Conservation (phyloP, 92 coral and sea anemone species). For the Heliopora coerulea region DNA sequence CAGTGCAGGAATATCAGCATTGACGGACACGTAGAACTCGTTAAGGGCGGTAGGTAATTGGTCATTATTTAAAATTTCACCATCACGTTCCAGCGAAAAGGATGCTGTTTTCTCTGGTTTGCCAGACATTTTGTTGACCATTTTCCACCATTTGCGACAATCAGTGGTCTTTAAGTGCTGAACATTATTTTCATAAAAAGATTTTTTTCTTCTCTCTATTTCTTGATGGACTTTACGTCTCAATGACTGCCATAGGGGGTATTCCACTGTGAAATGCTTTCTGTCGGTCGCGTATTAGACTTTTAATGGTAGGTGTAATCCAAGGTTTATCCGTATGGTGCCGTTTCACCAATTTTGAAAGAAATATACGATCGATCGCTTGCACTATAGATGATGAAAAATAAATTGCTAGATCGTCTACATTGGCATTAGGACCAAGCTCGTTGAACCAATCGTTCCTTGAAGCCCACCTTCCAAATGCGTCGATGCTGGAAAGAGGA, state of each 20-base stretch:
- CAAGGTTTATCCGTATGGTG: conserved; percentile 41
- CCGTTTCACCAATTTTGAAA: neutral
- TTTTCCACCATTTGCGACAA: conserved; percentile 58
- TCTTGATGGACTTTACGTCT: conserved; percentile 45
- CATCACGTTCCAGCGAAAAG: conserved; percentile 43
- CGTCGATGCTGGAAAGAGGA: conserved; percentile 45
- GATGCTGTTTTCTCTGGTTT: conserved; percentile 18
- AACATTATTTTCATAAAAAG: conserved; percentile 51
- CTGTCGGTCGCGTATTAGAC: conserved; percentile 7
- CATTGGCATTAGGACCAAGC: neutral
- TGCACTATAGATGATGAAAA: conserved; percentile 19
- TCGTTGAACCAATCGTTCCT: conserved; percentile 9
- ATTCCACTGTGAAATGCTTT: conserved; percentile 34
- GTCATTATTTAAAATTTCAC: conserved; percentile 15
- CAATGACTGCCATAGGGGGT: conserved; percentile 23
- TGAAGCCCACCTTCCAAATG: conserved; percentile 54
- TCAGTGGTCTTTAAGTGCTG: conserved; percentile 46
- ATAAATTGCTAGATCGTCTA: conserved; percentile 13
- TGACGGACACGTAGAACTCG: conserved; percentile 39
- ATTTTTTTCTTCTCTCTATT: conserved; percentile 41
- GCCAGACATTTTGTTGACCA: conserved; percentile 52
- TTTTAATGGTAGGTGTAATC: conserved; percentile 27
- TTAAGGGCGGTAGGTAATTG: conserved; percentile 41
- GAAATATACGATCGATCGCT: conserved; percentile 21
- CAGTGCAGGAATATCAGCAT: conserved; percentile 52